Base-by-base conservation (phyloP, 1,140 invertebrate species). In the Meloidogyne floridensis region DNA sequence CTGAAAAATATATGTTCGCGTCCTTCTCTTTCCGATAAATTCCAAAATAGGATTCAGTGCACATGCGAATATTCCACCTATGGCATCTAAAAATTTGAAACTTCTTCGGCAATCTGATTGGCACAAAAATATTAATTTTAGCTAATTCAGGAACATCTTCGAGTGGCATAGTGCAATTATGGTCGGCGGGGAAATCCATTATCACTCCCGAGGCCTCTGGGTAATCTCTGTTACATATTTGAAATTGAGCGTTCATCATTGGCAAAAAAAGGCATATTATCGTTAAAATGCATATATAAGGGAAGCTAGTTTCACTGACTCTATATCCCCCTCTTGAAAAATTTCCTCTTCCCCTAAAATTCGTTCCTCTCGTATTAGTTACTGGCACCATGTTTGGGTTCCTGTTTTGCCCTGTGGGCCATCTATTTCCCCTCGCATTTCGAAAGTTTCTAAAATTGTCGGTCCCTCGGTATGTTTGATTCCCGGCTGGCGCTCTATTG, bases 131-230 rank as follows among this genome's bases (percentile, higher is more conserved):
- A 7, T 75, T 75, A 10, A 59, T 20, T 51, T 51, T n/a, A 3
- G 9, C 20, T 3, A 32, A 9, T 2, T 56, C n/a, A 2, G 74
- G 74, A 1, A 20, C 18, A 3, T 51, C 59, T 3, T 75, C 74
- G 7, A 75, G 4, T 13, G 74, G 74, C 13, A 75, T 53, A 9
- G 74, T 51, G 10, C 74, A 75, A 13, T 75, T 75, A 3, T 75
- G 32, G 11, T 75, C 74, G 3, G 11, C 42, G 2, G 74, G 74
- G 51, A 75, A 75, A 20, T 32, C 32, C 74, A 75, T 54, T 6
- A 54, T 54, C 18, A 15, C 20, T 51, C 4, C 42, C 74, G 59
- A 42, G 10, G 7, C 74, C 32, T 75, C 74, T 10, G 53, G 8
- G 3, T 53, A 20, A 2, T 51, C 9, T 18, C 3, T 10, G 8